phyloP scores from a whole-genome alignment of 1,140 invertebrate species.

The Zaprionus ornatus region DNA sequence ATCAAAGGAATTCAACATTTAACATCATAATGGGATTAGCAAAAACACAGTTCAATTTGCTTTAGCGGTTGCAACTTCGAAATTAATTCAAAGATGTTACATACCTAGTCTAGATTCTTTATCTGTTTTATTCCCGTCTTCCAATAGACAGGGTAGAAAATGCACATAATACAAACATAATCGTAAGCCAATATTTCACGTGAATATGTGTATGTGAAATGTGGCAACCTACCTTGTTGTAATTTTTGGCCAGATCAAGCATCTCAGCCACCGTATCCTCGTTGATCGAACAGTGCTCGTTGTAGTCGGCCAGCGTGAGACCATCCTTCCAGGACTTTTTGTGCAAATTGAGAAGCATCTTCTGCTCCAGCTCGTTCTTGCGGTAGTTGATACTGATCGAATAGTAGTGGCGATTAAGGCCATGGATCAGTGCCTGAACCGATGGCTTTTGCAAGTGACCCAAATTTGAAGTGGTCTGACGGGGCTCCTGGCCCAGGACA shows the following conservation, averaged over 20 bases:
- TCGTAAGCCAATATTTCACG: not conserved
- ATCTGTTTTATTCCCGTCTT: not conserved
- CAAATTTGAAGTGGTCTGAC: constrained; percentile 99
- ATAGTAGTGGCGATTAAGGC: constrained; percentile 99
- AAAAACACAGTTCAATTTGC: not conserved
- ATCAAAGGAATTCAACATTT: not conserved
- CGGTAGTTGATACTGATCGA: constrained; percentile 99
- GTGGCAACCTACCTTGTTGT: constrained; percentile 93
- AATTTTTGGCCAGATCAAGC: constrained; percentile 98
- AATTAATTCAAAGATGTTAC: not conserved
- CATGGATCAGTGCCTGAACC: constrained; percentile 99
- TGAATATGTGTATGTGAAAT: not conserved
- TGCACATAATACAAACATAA: not conserved
- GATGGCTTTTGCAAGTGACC: constrained; percentile 99
- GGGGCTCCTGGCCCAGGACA: constrained; percentile 98
- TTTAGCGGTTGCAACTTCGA: not conserved
- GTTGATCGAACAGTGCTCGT: constrained; percentile 95
- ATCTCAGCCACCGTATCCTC: constrained; percentile 98
- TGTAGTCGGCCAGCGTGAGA: constrained; percentile 96
- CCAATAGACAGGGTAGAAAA: not conserved
- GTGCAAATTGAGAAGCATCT: constrained; percentile 99
- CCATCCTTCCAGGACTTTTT: constrained; percentile 99
- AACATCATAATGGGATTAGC: not conserved
- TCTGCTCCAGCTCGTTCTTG: constrained; percentile 99
- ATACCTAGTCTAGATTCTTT: not conserved